Conservation (phyloP, 2,888 invertebrate species). For the Ectemnius cavifrons region DNA sequence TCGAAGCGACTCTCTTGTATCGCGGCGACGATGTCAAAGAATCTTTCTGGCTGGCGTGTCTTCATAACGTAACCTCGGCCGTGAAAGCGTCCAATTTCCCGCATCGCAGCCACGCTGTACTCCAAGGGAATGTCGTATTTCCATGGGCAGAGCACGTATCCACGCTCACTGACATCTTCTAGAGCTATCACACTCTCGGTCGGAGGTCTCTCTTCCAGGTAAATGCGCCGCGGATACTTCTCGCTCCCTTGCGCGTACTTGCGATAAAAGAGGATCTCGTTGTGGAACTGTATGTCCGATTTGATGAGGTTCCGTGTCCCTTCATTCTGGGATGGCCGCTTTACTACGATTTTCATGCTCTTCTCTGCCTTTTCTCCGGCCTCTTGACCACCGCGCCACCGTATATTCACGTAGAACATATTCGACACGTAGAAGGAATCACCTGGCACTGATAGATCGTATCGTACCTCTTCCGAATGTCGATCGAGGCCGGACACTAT, state of each 20-base stretch:
- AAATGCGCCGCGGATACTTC: constrained; percentile 48
- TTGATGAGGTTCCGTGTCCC: accelerated
- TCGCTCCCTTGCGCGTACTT: constrained; percentile 38
- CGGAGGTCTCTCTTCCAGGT: constrained; percentile 31
- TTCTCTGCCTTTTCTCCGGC: background rate
- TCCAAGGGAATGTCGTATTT: constrained; percentile 54
- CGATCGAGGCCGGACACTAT: constrained; percentile 36
- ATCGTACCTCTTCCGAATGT: constrained; percentile 32
- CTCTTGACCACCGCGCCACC: background rate
- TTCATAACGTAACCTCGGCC: constrained; percentile 67
- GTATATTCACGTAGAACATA: constrained; percentile 53
- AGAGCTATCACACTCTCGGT: constrained; percentile 57
- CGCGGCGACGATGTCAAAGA: constrained; percentile 50
- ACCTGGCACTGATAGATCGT: constrained; percentile 41
- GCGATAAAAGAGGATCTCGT: constrained; percentile 71
- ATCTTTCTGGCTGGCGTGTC: constrained; percentile 46
- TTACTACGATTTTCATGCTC: constrained; percentile 51
- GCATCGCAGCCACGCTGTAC: constrained; percentile 62
- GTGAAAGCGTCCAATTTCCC: constrained; percentile 69
- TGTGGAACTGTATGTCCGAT: constrained; percentile 59
- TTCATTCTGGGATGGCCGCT: constrained; percentile 24
- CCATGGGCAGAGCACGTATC: constrained; percentile 53
- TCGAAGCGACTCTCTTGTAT: constrained; percentile 55
- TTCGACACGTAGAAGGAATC: constrained; percentile 55
- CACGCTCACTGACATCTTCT: constrained; percentile 61